phyloP scores from a whole-genome alignment of 2,113 vertebrate species.

The Protobothrops mucrosquamatus region DNA sequence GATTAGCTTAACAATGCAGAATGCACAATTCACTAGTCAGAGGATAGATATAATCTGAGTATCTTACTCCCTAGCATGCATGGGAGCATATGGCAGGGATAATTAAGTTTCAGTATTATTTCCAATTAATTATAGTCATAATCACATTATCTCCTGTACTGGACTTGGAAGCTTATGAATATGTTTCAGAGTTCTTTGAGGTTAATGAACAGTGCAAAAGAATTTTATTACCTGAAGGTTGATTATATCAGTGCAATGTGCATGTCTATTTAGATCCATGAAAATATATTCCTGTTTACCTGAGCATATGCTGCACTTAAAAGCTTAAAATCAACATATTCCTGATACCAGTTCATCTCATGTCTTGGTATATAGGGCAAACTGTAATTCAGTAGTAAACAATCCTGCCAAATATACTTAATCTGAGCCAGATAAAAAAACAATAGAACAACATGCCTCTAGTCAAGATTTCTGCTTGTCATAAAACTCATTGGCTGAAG shows the following conservation, averaged over 20 bases:
- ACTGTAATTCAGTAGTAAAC: neutral
- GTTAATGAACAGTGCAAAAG: slow-evolving; percentile 23
- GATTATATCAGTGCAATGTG: neutral
- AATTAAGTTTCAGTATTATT: slow-evolving; percentile 5
- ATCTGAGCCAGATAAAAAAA: neutral
- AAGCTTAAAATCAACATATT: neutral
- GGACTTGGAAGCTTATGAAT: slow-evolving; percentile 11
- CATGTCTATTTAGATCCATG: neutral
- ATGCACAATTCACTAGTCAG: slow-evolving; percentile 15
- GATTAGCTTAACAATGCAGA: slow-evolving; percentile 42
- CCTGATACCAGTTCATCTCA: neutral
- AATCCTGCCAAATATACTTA: neutral
- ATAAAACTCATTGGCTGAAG: neutral
- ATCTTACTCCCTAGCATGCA: neutral
- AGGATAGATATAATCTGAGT: slow-evolving; percentile 29
- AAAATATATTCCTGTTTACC: slow-evolving; percentile 3
- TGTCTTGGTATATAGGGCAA: neutral
- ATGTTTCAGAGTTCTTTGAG: slow-evolving; percentile 10
- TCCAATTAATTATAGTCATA: slow-evolving; percentile 27
- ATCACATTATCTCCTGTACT: slow-evolving; percentile 29
- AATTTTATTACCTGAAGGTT: neutral
- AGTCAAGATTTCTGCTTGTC: neutral
- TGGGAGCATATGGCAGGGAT: neutral
- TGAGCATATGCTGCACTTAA: neutral
- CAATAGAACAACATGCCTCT: neutral